Evolutionary conservation across 1,140 invertebrate genomes (phyloP), one percentile per base, ranked within the genome.

Genomic region (Habropoda laboriosa): DNA sequence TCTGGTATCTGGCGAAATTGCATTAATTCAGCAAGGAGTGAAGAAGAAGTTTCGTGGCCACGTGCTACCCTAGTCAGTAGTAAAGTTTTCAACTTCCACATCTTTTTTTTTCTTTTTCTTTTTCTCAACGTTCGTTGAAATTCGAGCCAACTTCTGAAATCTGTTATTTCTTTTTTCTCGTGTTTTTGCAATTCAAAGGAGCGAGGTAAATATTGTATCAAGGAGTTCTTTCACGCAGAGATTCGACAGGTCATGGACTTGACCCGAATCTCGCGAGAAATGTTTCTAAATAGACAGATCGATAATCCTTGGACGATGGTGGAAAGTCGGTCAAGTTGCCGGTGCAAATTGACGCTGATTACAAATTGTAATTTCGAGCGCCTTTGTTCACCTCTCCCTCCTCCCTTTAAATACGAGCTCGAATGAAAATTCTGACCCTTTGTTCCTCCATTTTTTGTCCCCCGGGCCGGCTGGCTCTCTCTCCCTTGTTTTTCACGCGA

Each of bases 211-310:
- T n/a, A n/a, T n/a, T n/a, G 8, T 8, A 24, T 53, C n/a, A 21
- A 60, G 32, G n/a, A n/a, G 6, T 7, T 2, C 21, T 57, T 27
- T 49, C 16, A 12, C 3, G 12, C 13, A 7, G 8, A 32, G 16
- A 18, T 32, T 21, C 45, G 7, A 21, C 6, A 30, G 2, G 53
- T 0, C 16, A 16, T 60, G 42, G 32, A 60, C 49, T 70, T 67
- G 64, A 70, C 53, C 66, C 30, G 45, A 47, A 49, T 60, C n/a
- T n/a, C 16, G 30, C 1, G 45, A 58, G 53, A 60, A 77, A 57
- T 77, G 35, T 70, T 77, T 77, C 57, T 58, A 58, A 77, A 71
- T 49, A 60, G 66, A 49, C 73, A 12, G 66, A 60, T 77, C 75
- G 55, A 77, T 71, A 18, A 24, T 21, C 24, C 53, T 40, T n/a